Evolutionary conservation across 1,140 invertebrate genomes (phyloP), one percentile per base, ranked within the genome.

Genomic region (Trinorchestia longiramus): DNA sequence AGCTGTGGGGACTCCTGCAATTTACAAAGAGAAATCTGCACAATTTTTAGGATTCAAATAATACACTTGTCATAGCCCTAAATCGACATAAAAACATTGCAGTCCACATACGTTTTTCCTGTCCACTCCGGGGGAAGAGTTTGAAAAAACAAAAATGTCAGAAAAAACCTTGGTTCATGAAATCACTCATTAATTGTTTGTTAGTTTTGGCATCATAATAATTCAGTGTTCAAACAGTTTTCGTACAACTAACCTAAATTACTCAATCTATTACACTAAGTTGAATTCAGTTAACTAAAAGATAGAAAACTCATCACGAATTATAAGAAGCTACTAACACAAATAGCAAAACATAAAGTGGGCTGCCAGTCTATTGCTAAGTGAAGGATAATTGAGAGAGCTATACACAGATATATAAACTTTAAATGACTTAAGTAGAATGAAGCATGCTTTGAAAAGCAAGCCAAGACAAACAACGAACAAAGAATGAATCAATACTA

Each of bases 191-290:
- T 77, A 19, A 77, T 77, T 11, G 62, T 77, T 77, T 28, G 28
- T 77, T 36, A 36, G 47, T 23, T 77, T 77, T 77, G 62, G 8
- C 62, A 77, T 77, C 62, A 15, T 77, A 77, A 77, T 77, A 36
- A 77, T 77, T 77, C 62, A 77, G 62, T 77, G 8, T 77, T 23
- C 3, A 77, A 36, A 77, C 1, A 19, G 36, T 15, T 77, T 77
- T 77, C 62, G 62, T 77, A 77, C 62, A 77, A 28, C 62, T 77
- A 77, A 77, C 62, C 62, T 77, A 77, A 77, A 77, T 77, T 77
- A 77, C 28, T 77, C 62, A 23, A 77, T 77, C 28, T 77, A 15
- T 77, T 23, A 77, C 3, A 36, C 62, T 77, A 19, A 77, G 8
- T 77, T 77, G 62, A 3, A 77, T 36, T 77, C 15, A 77, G 62